phyloP scores from a whole-genome alignment of 1,140 invertebrate genomes.

The Drosophila ficusphila region DNA sequence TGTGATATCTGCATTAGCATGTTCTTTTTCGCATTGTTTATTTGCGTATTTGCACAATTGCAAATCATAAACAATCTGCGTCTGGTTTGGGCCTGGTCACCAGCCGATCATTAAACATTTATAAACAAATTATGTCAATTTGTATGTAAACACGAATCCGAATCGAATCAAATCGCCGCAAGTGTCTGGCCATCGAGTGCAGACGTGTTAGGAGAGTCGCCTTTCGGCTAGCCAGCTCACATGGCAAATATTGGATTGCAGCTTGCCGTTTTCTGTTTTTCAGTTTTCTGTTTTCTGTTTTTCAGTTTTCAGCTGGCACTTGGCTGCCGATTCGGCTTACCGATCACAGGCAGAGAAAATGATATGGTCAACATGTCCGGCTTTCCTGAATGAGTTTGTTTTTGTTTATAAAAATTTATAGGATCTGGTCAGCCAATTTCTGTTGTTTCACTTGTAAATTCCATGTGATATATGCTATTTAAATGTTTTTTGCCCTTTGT shows the following conservation, averaged over 20 bases:
- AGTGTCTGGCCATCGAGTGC: constrained; percentile 38
- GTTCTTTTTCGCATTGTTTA: constrained; percentile 19
- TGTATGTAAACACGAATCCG: constrained; percentile 71
- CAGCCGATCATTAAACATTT: constrained; percentile 68
- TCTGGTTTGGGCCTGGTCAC: constrained; percentile 40
- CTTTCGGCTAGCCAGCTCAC: constrained; percentile 33
- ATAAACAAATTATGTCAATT: constrained; percentile 82
- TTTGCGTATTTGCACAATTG: constrained; percentile 56
- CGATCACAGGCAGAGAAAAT: not conserved
- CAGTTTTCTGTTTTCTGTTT: no score
- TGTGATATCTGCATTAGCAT: constrained; percentile 64
- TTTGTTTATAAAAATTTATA: no score
- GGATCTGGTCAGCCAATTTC: no score
- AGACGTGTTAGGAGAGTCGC: constrained; percentile 28
- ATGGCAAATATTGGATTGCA: constrained; percentile 65
- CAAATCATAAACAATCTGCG: constrained; percentile 19
- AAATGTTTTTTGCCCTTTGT: no score
- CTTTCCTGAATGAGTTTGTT: not conserved
- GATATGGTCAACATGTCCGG: not conserved
- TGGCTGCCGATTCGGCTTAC: constrained; percentile 7
- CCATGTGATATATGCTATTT: no score
- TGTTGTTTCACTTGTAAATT: no score
- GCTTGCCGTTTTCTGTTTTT: no score
- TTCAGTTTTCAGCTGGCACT: constrained; percentile 22
- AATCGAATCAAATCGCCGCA: constrained; percentile 35